Percentiles rank a stretch among this genome's conserved stretches.
These are phyloP conservation scores for Hylaea fasciaria DNA, from an alignment of 2,888 invertebrate genomes.

Conservation along the genomic window DNA sequence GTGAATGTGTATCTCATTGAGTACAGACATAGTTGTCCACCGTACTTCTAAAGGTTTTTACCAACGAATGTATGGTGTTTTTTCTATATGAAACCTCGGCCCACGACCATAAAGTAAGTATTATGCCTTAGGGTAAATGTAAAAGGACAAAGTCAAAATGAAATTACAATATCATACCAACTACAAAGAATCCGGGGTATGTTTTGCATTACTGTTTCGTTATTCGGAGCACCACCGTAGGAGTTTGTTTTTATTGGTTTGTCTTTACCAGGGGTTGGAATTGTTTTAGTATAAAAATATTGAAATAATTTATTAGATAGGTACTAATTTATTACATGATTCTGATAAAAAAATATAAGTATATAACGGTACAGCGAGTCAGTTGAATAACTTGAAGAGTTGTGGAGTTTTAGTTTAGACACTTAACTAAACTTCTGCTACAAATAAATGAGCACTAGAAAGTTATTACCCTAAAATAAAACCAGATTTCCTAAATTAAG, in stretches of 20 bases:
- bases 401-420: too few species aligned
- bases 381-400: too few species aligned
- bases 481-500: not conserved
- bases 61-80: not conserved
- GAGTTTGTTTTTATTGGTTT: constrained; percentile 14
- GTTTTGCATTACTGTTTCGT: constrained; percentile 26
- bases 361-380: too few species aligned
- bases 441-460: not conserved
- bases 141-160: constrained; percentile 21
- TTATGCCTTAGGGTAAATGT: not conserved
- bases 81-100: constrained; percentile 11
- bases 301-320: too few species aligned
- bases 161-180: constrained; percentile 29
- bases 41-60: not conserved
- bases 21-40: not conserved
- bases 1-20: not conserved
- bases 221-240: constrained; percentile 22
- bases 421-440: too few species aligned
- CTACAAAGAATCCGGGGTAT: constrained; percentile 26
- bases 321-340: too few species aligned
- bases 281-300: constrained; percentile 5
- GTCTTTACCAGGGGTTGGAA: not conserved
- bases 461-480: too few species aligned
- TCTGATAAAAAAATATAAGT: too few species aligned
- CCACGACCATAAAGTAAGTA: not conserved